Evolutionary conservation across 1,140 invertebrate species (phyloP).

Genomic region (Calephelis nemesis): DNA sequence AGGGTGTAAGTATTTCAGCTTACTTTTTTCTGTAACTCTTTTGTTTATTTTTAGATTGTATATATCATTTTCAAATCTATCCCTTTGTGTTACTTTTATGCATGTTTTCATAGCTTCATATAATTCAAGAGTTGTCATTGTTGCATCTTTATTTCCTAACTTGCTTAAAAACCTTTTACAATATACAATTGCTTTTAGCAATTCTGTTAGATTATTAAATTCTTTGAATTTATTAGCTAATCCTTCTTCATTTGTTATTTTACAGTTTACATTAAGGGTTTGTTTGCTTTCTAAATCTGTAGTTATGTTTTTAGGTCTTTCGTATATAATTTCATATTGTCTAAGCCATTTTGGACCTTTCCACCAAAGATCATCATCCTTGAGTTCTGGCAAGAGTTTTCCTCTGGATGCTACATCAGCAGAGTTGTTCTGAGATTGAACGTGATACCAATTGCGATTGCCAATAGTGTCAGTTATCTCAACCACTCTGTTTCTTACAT

Average conservation of each 20-base stretch:
- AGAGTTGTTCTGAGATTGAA: not conserved
- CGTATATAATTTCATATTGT: not conserved
- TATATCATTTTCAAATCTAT: not conserved
- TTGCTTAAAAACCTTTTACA: not conserved
- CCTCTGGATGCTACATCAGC: conserved; percentile 19
- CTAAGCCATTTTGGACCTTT: conserved; percentile 15
- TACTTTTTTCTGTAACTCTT: not conserved
- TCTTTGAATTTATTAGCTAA: not conserved
- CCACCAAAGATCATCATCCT: not conserved
- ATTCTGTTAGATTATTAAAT: not conserved
- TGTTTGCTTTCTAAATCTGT: not conserved
- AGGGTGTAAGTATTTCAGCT: not conserved
- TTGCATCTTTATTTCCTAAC: not conserved
- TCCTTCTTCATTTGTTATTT: not conserved
- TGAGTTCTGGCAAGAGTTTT: not conserved
- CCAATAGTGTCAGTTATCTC: not conserved
- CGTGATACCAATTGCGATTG: conserved; percentile 8
- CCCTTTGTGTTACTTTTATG: not conserved
- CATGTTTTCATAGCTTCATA: not conserved
- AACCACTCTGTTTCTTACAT: conserved; percentile 5
- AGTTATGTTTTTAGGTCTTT: not conserved
- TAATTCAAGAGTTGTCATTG: not conserved
- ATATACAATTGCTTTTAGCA: not conserved
- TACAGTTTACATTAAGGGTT: not conserved
- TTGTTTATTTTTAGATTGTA: not conserved